A percentile compares a stretch with the other conserved stretches of the same genome.
Evolutionary conservation across 2,113 vertebrate species (phyloP).

Genomic region (Actenoides lindsayi): DNA sequence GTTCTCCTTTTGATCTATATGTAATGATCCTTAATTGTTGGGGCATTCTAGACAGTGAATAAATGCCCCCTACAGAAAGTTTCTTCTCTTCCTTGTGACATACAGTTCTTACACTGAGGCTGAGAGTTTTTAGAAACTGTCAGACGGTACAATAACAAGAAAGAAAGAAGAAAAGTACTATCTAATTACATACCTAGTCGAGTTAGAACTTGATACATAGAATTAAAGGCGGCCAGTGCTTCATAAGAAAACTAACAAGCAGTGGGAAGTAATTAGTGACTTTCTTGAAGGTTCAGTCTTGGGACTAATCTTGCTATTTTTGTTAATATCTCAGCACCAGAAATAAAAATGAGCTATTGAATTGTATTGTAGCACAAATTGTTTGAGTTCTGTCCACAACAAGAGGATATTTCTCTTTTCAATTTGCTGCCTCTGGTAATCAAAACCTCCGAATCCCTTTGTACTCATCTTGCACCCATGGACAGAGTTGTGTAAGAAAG

Average conservation of each 20-base stretch:
- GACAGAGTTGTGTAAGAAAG: background rate
- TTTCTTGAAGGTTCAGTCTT: background rate
- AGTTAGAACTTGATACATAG: background rate
- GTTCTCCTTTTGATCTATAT: background rate
- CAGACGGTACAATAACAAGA: background rate
- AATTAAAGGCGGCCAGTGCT: background rate
- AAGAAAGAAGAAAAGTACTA: background rate
- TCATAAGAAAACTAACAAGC: background rate
- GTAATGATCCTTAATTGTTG: background rate
- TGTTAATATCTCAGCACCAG: background rate
- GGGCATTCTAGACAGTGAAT: background rate
- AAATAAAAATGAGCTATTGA: background rate
- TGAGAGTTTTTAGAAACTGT: background rate
- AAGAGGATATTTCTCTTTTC: background rate
- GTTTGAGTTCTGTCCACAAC: background rate
- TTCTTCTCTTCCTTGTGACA: background rate
- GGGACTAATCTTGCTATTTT: background rate
- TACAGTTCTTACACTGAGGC: background rate
- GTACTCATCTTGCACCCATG: background rate
- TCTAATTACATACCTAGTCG: background rate
- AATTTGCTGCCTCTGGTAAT: background rate
- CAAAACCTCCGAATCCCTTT: background rate
- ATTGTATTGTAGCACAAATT: background rate
- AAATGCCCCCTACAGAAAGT: background rate
- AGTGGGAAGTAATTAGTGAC: background rate